phyloP scores from a whole-genome alignment of 2,797 vertebrate genomes.

The Enteromius trimaculatus region DNA sequence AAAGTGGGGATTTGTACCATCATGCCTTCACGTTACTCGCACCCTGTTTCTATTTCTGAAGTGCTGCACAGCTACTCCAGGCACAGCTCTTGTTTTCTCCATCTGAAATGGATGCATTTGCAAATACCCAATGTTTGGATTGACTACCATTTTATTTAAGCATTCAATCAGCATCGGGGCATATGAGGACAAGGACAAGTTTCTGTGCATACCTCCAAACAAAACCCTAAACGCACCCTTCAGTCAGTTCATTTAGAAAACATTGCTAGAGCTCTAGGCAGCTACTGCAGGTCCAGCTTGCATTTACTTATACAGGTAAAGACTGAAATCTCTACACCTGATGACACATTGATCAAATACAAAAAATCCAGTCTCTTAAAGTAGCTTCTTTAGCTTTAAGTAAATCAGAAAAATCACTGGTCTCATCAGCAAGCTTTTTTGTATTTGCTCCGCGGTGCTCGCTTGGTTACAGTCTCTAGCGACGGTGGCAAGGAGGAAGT shows the following conservation, averaged over 20 bases:
- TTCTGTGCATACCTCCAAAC: background rate
- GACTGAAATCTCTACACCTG: background rate
- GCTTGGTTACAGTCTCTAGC: conserved; percentile 43
- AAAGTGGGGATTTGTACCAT: conserved; percentile 53
- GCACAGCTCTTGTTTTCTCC: background rate
- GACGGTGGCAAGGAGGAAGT: conserved; percentile 63
- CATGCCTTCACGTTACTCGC: background rate
- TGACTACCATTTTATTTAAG: conserved; percentile 1
- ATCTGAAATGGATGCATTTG: background rate
- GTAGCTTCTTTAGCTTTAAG: background rate
- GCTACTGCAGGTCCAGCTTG: background rate
- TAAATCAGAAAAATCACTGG: background rate
- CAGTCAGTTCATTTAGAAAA: background rate
- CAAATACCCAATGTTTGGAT: background rate
- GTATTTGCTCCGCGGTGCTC: conserved; percentile 53
- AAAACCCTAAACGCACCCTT: background rate
- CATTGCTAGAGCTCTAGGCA: too few relatives aligned
- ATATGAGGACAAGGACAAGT: background rate
- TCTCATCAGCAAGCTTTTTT: conserved; percentile 22
- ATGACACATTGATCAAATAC: background rate
- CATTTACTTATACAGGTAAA: background rate
- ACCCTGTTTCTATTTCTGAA: background rate
- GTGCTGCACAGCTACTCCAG: background rate
- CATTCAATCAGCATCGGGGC: background rate
- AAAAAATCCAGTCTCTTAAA: background rate